phyloP scores from a whole-genome alignment of 2,113 vertebrate genomes.

The Ciconia stormi region DNA sequence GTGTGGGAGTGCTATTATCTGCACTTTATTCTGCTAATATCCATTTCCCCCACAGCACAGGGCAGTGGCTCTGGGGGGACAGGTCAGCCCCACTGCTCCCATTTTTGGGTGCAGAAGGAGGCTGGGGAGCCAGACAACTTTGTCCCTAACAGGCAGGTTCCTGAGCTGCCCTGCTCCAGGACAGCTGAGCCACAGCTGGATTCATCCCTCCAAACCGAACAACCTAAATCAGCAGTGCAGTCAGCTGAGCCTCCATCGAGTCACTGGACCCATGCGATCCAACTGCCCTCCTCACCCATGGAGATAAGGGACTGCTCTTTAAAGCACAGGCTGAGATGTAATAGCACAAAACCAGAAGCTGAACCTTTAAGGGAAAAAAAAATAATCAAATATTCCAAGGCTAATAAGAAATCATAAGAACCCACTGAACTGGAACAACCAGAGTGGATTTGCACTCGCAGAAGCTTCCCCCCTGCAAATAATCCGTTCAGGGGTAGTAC shows the following conservation, averaged over 20 bases:
- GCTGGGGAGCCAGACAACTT: not conserved
- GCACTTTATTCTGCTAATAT: not conserved
- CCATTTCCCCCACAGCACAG: not conserved
- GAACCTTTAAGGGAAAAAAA: not conserved
- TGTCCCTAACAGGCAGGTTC: no score
- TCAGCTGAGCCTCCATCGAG: not conserved
- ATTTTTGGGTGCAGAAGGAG: not conserved
- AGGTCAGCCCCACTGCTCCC: not conserved
- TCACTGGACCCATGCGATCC: not conserved
- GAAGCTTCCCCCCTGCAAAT: no score
- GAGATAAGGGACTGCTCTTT: not conserved
- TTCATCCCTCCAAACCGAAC: not conserved
- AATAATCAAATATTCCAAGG: not conserved
- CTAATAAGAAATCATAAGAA: not conserved
- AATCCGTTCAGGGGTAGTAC: not conserved
- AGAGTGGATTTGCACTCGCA: not conserved
- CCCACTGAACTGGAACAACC: not conserved
- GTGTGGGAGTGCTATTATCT: not conserved
- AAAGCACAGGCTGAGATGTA: not conserved
- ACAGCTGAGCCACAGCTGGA: not conserved
- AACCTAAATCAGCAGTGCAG: not conserved
- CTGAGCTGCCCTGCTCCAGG: not conserved
- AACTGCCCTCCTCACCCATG: not conserved
- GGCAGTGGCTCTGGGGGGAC: not conserved
- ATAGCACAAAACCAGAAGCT: not conserved